Percentiles rank a stretch among this genome's conserved stretches.
phyloP scores from a whole-genome alignment of 2,888 invertebrate genomes.

The Limnephilus auricula region DNA sequence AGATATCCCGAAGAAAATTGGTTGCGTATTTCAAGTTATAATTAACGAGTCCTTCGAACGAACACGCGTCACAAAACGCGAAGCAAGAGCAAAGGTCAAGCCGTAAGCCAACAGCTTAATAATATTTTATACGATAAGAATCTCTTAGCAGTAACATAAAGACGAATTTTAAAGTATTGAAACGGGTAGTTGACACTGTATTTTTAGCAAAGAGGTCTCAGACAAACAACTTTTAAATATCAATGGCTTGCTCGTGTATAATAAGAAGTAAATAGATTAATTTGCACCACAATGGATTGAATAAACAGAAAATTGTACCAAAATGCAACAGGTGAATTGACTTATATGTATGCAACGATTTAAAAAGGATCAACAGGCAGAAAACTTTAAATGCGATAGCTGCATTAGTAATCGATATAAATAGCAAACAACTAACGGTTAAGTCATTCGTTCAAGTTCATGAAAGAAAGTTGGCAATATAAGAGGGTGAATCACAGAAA shows the following conservation, averaged over 20 bases:
- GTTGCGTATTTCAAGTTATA: background rate
- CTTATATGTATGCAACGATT: background rate
- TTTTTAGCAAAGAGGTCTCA: background rate
- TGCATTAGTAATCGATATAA: background rate
- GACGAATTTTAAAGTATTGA: background rate
- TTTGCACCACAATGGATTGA: background rate
- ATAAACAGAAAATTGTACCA: background rate
- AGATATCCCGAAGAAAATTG: background rate
- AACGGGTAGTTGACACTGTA: background rate
- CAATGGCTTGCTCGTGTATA: background rate
- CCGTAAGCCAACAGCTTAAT: background rate
- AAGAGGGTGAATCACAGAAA: background rate
- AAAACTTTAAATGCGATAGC: background rate
- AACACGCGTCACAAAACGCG: background rate
- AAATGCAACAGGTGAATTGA: background rate
- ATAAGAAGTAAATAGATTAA: background rate
- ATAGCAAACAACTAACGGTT: background rate
- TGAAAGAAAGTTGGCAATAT: background rate
- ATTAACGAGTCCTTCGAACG: background rate
- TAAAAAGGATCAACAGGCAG: background rate
- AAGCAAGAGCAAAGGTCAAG: background rate
- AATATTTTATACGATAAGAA: background rate
- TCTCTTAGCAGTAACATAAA: background rate
- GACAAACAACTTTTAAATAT: background rate
- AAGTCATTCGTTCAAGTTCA: background rate